phyloP scores from a whole-genome alignment of 2,113 vertebrate species.

The Oceanites oceanicus region DNA sequence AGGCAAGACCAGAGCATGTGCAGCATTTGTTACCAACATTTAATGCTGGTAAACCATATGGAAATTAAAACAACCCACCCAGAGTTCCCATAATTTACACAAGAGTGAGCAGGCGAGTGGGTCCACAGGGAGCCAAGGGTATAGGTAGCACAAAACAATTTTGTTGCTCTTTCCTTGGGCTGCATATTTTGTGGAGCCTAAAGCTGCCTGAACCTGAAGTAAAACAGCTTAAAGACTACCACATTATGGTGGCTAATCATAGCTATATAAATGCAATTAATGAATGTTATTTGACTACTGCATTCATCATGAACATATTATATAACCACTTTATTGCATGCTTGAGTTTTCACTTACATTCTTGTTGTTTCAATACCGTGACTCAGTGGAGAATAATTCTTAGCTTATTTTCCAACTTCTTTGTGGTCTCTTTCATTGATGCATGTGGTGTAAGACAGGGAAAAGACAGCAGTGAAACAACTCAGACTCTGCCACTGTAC shows the following conservation, averaged over 20 bases:
- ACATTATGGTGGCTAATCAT: background rate
- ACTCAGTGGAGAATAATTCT: background rate
- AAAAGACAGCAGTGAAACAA: background rate
- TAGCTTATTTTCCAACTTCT: background rate
- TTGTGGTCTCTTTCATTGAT: background rate
- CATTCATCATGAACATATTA: background rate
- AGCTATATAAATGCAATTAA: background rate
- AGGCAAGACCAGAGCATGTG: background rate
- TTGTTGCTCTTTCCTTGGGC: background rate
- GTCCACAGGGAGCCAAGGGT: background rate
- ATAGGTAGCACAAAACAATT: background rate
- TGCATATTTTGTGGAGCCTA: background rate
- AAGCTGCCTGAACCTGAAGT: background rate
- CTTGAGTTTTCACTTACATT: background rate
- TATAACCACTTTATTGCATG: background rate
- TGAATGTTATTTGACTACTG: background rate
- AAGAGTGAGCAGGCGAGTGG: background rate
- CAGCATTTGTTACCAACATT: background rate
- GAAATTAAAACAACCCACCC: background rate
- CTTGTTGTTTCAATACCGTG: background rate
- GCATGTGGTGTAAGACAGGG: background rate
- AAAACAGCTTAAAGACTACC: background rate
- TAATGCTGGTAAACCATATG: background rate
- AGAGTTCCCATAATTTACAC: background rate
- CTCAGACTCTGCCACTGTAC: background rate